These are phyloP conservation scores for Drosophila ogumai DNA, from an alignment of 1,140 invertebrate genomes.

Conservation along the genomic window DNA sequence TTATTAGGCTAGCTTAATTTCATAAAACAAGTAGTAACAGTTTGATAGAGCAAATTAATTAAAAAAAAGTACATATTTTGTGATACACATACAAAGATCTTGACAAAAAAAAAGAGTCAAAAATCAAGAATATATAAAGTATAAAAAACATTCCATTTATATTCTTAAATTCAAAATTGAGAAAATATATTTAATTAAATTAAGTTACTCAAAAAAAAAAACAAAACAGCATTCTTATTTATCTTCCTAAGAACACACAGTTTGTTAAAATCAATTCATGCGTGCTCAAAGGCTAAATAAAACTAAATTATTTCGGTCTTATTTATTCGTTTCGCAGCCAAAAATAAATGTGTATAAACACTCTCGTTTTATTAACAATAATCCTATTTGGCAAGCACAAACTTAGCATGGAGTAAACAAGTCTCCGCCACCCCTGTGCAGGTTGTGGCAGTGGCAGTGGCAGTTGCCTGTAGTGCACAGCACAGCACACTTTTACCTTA, in stretches of 20 bases:
- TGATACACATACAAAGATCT: background rate
- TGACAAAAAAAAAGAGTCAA: background rate
- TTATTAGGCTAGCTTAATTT: background rate
- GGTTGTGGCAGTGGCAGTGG: conserved; percentile 5
- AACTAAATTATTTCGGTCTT: background rate
- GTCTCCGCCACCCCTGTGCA: background rate
- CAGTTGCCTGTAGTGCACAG: background rate
- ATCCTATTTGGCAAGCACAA: conserved; percentile 33
- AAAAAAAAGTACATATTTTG: background rate
- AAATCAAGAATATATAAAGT: background rate
- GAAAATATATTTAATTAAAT: background rate
- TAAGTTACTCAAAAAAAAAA: too few species aligned
- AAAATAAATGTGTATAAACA: conserved; percentile 30
- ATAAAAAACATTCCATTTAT: too few species aligned
- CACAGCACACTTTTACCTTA: conserved; percentile 39
- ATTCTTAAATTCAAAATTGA: background rate
- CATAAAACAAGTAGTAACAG: too few species aligned
- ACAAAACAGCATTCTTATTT: background rate
- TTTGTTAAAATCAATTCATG: background rate
- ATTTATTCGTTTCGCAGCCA: background rate
- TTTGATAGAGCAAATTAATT: background rate
- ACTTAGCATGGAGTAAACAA: conserved; percentile 25
- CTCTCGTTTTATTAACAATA: conserved; percentile 19
- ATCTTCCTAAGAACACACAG: background rate
- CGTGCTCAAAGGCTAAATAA: background rate